These are phyloP conservation scores for Coptodon bakossiorum DNA, from an alignment of 2,113 vertebrate genomes.

Conservation along the genomic window DNA sequence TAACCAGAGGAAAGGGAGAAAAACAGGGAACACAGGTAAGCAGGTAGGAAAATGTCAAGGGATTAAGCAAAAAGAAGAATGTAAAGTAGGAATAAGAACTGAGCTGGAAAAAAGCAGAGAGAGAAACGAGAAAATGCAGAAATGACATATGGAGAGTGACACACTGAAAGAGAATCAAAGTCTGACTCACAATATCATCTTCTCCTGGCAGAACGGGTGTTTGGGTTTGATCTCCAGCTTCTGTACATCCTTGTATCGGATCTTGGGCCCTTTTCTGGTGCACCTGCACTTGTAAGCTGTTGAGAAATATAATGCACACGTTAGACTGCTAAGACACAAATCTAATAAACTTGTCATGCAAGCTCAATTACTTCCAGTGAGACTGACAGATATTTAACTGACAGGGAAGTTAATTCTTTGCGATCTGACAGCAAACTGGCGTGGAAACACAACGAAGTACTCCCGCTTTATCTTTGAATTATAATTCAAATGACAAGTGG, in stretches of 20 bases:
- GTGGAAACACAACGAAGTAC: not conserved
- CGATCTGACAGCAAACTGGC: not conserved
- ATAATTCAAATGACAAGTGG: not conserved
- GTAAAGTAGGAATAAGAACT: not conserved
- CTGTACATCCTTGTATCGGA: conserved; percentile 93
- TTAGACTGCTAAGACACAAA: not conserved
- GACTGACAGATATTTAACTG: not conserved
- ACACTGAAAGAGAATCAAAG: not conserved
- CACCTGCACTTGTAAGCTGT: conserved; percentile 97
- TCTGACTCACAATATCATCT: conserved; percentile 94
- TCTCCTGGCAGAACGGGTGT: conserved; percentile 94
- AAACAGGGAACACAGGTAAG: not conserved
- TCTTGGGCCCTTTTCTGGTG: conserved; percentile 95
- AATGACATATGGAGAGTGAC: not conserved
- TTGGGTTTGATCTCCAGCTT: conserved; percentile 97
- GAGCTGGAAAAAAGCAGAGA: not conserved
- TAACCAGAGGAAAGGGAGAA: not conserved
- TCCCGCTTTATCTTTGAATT: not conserved
- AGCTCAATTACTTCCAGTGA: not conserved
- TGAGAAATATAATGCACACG: not conserved
- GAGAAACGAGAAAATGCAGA: not conserved
- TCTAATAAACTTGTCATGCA: not conserved
- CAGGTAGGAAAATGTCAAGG: not conserved
- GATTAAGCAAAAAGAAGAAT: not conserved
- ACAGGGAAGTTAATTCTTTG: not conserved